Conservation (phyloP, 2,888 invertebrate genomes). For the Drosophila subquinaria region DNA sequence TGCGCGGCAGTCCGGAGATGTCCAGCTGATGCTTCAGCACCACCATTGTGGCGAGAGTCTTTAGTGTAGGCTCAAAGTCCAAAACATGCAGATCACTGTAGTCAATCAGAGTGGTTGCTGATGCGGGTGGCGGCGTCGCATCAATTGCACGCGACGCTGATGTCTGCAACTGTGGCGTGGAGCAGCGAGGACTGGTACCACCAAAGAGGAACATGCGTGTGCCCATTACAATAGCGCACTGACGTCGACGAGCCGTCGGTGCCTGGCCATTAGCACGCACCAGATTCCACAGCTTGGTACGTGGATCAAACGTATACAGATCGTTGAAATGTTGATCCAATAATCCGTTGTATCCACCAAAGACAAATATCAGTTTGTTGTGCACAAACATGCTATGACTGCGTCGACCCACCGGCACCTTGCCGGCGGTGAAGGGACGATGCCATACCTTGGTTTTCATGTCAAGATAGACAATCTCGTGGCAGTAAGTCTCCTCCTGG, state of each 20-base stretch:
- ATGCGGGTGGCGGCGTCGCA: slow-evolving; percentile 4
- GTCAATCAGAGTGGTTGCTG: slow-evolving; percentile 87
- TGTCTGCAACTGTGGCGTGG: not conserved
- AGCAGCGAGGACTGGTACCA: slow-evolving; percentile 91
- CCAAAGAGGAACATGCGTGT: slow-evolving; percentile 94
- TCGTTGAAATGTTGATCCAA: slow-evolving; percentile 93
- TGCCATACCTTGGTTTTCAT: slow-evolving; percentile 90
- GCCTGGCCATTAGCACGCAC: slow-evolving; percentile 87
- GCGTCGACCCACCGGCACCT: slow-evolving; percentile 91
- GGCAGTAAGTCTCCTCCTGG: slow-evolving; percentile 91
- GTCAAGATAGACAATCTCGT: slow-evolving; percentile 91
- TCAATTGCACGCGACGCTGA: slow-evolving; percentile 16
- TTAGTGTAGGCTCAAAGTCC: slow-evolving; percentile 91
- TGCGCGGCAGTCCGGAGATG: slow-evolving; percentile 87
- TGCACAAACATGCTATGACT: slow-evolving; percentile 96
- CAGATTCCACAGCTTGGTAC: slow-evolving; percentile 88
- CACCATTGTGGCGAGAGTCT: slow-evolving; percentile 89
- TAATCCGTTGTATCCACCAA: slow-evolving; percentile 95
- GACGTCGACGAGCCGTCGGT: slow-evolving; percentile 90
- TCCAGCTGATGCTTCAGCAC: slow-evolving; percentile 89
- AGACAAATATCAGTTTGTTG: slow-evolving; percentile 92
- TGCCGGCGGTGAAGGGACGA: slow-evolving; percentile 87
- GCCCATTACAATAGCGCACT: slow-evolving; percentile 92
- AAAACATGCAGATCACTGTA: slow-evolving; percentile 93
- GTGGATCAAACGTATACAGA: slow-evolving; percentile 90